phyloP scores from a whole-genome alignment of 2,113 vertebrate species.

The Rhabdomys dilectus region DNA sequence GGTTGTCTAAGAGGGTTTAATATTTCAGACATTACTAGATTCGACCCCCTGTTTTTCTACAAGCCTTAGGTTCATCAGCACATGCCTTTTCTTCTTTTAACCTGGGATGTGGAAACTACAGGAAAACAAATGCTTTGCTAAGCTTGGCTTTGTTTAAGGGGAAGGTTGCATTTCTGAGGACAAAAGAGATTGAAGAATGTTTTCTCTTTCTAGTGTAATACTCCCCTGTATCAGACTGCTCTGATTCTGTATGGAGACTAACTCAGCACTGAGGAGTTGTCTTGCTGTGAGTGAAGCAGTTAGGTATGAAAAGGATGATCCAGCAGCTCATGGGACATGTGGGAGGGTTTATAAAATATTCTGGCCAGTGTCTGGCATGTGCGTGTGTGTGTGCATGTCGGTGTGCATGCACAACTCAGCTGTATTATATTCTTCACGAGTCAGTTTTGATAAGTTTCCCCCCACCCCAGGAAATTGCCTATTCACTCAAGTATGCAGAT shows the following conservation, averaged over 20 bases:
- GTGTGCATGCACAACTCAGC: background rate
- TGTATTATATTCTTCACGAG: background rate
- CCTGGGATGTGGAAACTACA: background rate
- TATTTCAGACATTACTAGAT: background rate
- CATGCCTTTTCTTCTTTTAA: conserved; percentile 6
- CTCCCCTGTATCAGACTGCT: background rate
- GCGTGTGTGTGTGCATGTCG: background rate
- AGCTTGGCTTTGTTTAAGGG: conserved; percentile 17
- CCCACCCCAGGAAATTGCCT: conserved; percentile 18
- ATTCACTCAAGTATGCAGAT: conserved; percentile 47
- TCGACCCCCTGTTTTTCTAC: background rate
- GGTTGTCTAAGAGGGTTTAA: background rate
- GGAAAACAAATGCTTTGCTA: conserved; percentile 22
- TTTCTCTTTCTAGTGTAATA: conserved; percentile 16
- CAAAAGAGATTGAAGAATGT: background rate
- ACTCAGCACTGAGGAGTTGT: background rate
- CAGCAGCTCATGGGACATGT: background rate
- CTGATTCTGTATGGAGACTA: background rate
- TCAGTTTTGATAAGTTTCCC: conserved; percentile 34
- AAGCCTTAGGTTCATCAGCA: background rate
- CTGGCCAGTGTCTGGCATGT: background rate
- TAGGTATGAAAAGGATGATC: background rate
- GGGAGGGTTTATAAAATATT: background rate
- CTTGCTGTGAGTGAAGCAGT: background rate
- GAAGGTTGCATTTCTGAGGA: background rate